A percentile compares a stretch with the other conserved stretches of the same genome.
Evolutionary conservation across 1,140 invertebrate genomes (phyloP).

Genomic region (Drosophila yakuba): DNA sequence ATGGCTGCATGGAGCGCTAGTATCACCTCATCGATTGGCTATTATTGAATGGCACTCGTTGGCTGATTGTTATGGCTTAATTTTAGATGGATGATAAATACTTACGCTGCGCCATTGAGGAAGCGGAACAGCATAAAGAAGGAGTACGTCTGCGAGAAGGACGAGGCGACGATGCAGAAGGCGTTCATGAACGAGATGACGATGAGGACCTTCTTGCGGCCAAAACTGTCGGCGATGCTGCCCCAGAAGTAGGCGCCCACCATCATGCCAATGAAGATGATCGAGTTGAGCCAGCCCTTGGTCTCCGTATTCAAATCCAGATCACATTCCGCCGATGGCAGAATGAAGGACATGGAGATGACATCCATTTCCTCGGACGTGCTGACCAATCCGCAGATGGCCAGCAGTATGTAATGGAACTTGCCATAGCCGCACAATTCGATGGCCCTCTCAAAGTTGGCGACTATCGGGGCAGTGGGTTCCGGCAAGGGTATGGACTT

Average conservation of each 20-base stretch:
- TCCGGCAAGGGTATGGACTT: slow-evolving; percentile 77
- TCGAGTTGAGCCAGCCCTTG: slow-evolving; percentile 95
- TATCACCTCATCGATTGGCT: slow-evolving; percentile 14
- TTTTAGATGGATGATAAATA: slow-evolving; percentile 54
- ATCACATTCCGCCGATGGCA: slow-evolving; percentile 96
- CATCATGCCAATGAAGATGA: slow-evolving; percentile 97
- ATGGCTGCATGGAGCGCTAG: background rate
- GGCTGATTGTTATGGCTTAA: background rate
- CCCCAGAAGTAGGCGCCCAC: slow-evolving; percentile 96
- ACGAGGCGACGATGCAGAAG: slow-evolving; percentile 93
- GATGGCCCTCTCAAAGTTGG: slow-evolving; percentile 93
- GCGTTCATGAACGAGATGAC: slow-evolving; percentile 95
- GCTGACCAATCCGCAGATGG: slow-evolving; percentile 96
- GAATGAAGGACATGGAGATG: slow-evolving; percentile 96
- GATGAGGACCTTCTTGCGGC: slow-evolving; percentile 93
- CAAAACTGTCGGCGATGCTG: slow-evolving; percentile 93
- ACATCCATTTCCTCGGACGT: slow-evolving; percentile 98
- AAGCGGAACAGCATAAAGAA: slow-evolving; percentile 95
- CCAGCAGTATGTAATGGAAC: slow-evolving; percentile 95
- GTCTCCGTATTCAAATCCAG: slow-evolving; percentile 93
- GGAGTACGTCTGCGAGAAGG: slow-evolving; percentile 93
- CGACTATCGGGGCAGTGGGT: slow-evolving; percentile 87
- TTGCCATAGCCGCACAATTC: slow-evolving; percentile 95
- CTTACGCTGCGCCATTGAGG: slow-evolving; percentile 96
- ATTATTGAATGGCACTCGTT: slow-evolving; percentile 4